Evolutionary conservation across 2,797 vertebrate genomes (phyloP).

Genomic region (Melanotaenia nigrans): DNA sequence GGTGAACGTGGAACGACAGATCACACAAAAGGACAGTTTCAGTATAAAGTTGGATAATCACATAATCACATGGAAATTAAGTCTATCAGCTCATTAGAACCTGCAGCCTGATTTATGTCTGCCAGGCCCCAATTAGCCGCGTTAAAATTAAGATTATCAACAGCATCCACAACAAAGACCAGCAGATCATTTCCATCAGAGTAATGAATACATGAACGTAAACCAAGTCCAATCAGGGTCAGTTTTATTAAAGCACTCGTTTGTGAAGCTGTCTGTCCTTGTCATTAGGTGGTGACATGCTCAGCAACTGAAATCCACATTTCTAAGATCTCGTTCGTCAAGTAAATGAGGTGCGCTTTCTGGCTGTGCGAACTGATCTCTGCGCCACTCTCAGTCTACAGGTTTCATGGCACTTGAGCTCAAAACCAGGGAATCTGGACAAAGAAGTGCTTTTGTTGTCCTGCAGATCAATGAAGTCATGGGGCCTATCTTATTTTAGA

Average conservation of each 20-base stretch:
- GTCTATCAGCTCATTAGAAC: slow-evolving; percentile 12
- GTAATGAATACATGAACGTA: slow-evolving; percentile 2
- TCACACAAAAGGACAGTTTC: neutral
- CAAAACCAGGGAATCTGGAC: slow-evolving; percentile 42
- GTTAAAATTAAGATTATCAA: slow-evolving; percentile 6
- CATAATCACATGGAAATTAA: neutral
- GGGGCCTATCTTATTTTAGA: slow-evolving; percentile 64
- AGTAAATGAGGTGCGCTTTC: neutral
- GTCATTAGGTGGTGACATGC: too few species aligned
- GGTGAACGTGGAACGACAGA: neutral
- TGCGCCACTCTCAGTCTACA: slow-evolving; percentile 6
- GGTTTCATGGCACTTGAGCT: slow-evolving; percentile 37
- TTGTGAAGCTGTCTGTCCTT: slow-evolving; percentile 5
- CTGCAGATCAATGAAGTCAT: slow-evolving; percentile 65
- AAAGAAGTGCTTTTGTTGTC: slow-evolving; percentile 51
- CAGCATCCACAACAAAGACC: slow-evolving; percentile 3
- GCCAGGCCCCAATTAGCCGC: slow-evolving; percentile 18
- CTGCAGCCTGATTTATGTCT: slow-evolving; percentile 8
- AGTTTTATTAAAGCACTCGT: slow-evolving; percentile 1
- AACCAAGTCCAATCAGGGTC: neutral
- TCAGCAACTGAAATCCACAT: slow-evolving; percentile 8
- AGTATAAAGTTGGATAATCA: neutral
- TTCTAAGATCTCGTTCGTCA: slow-evolving; percentile 6
- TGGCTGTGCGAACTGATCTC: slow-evolving; percentile 4
- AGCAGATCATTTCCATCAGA: slow-evolving; percentile 9